Conservation (phyloP, 2,888 invertebrate genomes). For the Chalcis sispes region DNA sequence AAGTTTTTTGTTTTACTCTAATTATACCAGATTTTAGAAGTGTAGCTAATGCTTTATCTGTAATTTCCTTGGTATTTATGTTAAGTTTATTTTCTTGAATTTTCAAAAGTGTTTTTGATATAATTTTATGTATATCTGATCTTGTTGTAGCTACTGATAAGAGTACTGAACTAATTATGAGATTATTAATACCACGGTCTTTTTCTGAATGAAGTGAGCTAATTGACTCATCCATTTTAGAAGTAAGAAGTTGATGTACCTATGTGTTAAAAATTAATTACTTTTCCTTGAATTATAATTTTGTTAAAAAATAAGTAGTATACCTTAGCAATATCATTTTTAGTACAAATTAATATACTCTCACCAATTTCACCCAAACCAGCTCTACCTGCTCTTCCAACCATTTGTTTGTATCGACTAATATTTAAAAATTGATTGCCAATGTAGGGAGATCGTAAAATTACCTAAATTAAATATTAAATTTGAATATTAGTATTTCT, state of each 20-base stretch:
- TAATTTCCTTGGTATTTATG: constrained; percentile 74
- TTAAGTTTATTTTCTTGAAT: constrained; percentile 79
- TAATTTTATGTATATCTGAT: constrained; percentile 77
- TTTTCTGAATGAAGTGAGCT: constrained; percentile 79
- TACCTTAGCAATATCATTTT: constrained; percentile 79
- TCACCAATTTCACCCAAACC: constrained; percentile 90
- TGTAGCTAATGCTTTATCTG: constrained; percentile 75
- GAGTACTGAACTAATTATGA: constrained; percentile 84
- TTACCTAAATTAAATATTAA: constrained; percentile 76
- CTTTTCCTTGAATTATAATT: constrained; percentile 18
- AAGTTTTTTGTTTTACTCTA: constrained; percentile 61
- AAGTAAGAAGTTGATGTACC: constrained; percentile 79
- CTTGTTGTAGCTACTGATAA: constrained; percentile 80
- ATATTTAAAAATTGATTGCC: constrained; percentile 85
- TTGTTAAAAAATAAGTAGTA: constrained; percentile 19
- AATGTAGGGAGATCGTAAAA: constrained; percentile 90
- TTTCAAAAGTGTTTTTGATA: constrained; percentile 81
- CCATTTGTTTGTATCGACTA: constrained; percentile 96
- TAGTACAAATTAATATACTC: constrained; percentile 88
- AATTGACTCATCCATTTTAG: constrained; percentile 83
- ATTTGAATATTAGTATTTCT: constrained; percentile 13
- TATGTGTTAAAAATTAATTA: constrained; percentile 55
- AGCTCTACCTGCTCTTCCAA: constrained; percentile 94
- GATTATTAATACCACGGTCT: constrained; percentile 79
- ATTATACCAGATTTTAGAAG: constrained; percentile 77